Conservation (phyloP, 2,888 invertebrate species). For the Lithosia quadra region DNA sequence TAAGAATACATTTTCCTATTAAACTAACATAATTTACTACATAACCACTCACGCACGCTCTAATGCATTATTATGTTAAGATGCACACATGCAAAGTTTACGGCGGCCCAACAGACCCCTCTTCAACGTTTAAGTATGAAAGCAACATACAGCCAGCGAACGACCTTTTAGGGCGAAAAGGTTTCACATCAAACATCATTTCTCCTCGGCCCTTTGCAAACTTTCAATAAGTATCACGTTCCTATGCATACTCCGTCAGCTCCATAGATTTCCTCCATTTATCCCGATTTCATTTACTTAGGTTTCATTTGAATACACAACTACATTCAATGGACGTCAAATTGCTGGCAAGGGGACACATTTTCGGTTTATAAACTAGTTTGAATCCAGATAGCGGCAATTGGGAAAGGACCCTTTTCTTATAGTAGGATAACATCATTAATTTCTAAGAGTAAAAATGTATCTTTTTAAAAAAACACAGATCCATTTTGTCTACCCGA, state of each 20-base stretch:
- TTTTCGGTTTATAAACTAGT: neutral
- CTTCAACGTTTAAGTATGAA: slow-evolving; percentile 38
- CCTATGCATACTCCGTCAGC: slow-evolving; percentile 49
- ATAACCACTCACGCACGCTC: slow-evolving; percentile 13
- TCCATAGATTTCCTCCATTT: slow-evolving; percentile 39
- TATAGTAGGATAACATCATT: too few species aligned
- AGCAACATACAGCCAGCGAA: slow-evolving; percentile 22
- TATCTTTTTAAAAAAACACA: too few species aligned
- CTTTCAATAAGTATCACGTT: slow-evolving; percentile 55
- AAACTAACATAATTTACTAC: slow-evolving; percentile 22
- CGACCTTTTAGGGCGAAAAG: slow-evolving; percentile 42
- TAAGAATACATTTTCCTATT: slow-evolving; percentile 1
- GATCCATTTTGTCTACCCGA: neutral
- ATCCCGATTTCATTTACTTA: slow-evolving; percentile 70
- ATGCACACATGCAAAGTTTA: slow-evolving; percentile 32
- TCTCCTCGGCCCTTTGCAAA: slow-evolving; percentile 45
- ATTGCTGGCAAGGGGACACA: slow-evolving; percentile 55
- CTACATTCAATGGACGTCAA: slow-evolving; percentile 66
- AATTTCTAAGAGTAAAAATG: too few species aligned
- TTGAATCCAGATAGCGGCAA: neutral
- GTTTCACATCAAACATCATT: slow-evolving; percentile 41
- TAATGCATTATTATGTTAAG: slow-evolving; percentile 33
- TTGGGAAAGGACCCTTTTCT: neutral
- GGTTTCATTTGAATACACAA: slow-evolving; percentile 73
- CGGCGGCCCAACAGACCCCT: slow-evolving; percentile 25